Conservation (phyloP, 2,888 invertebrate genomes). For the Rhagonycha lutea region DNA sequence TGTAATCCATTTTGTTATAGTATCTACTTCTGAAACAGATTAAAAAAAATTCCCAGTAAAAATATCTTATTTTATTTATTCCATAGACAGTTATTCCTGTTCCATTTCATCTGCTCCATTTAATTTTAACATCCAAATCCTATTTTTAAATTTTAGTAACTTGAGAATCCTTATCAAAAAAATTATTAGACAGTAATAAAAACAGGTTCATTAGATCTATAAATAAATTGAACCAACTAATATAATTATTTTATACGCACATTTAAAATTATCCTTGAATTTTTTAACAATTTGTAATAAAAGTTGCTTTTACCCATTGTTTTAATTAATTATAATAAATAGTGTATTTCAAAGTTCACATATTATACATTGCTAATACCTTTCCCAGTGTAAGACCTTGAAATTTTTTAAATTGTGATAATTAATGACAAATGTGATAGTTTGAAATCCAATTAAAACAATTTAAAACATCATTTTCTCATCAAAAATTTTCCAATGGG, state of each 20-base stretch:
- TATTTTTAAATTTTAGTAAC: not conserved
- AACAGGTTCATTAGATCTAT: not conserved
- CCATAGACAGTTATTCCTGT: too few species aligned
- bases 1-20: too few species aligned
- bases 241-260: not conserved
- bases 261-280: not conserved
- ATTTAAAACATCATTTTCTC: not conserved
- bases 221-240: not conserved
- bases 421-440: not conserved
- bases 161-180: not conserved
- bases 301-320: not conserved
- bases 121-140: not conserved
- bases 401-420: not conserved
- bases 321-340: not conserved
- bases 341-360: not conserved
- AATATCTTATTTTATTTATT: too few species aligned
- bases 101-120: not conserved
- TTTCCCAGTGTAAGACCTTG: not conserved
- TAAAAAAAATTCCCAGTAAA: too few species aligned
- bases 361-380: not conserved
- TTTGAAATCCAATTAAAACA: not conserved
- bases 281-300: not conserved
- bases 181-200: not conserved
- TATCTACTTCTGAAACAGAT: too few species aligned
- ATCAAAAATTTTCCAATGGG: conserved; percentile 53